Percentiles rank a stretch among this genome's conserved stretches.
phyloP scores from a whole-genome alignment of 2,113 vertebrate species.

The Porphyrio hochstetteri region DNA sequence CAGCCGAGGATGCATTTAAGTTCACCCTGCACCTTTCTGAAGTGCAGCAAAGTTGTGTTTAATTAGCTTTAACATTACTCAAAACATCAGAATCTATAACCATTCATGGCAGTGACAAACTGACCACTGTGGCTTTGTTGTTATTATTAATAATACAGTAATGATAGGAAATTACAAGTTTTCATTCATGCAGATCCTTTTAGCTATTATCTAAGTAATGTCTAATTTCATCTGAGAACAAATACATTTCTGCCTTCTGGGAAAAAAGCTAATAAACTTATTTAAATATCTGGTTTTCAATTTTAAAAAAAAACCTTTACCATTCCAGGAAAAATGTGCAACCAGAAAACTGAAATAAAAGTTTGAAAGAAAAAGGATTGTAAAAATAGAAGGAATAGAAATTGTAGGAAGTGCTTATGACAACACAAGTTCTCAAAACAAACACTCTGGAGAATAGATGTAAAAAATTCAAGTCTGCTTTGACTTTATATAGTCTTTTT shows the following conservation, averaged over 20 bases:
- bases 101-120: background rate
- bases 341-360: background rate
- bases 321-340: background rate
- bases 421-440: background rate
- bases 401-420: background rate
- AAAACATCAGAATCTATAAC: background rate
- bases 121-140: background rate
- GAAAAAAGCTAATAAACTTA: background rate
- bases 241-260: background rate
- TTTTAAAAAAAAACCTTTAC: background rate
- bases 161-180: background rate
- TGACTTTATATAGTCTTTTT: conserved; percentile 34
- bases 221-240: background rate
- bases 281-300: background rate
- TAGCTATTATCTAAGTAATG: background rate
- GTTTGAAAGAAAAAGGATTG: background rate
- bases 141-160: background rate
- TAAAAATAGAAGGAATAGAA: background rate
- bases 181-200: background rate
- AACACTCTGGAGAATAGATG: background rate
- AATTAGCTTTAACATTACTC: background rate
- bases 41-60: background rate
- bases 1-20: background rate
- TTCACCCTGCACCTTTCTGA: background rate
- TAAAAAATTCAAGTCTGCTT: conserved; percentile 39